Conservation (phyloP, 2,797 vertebrate species). For the Brotula barbata region DNA sequence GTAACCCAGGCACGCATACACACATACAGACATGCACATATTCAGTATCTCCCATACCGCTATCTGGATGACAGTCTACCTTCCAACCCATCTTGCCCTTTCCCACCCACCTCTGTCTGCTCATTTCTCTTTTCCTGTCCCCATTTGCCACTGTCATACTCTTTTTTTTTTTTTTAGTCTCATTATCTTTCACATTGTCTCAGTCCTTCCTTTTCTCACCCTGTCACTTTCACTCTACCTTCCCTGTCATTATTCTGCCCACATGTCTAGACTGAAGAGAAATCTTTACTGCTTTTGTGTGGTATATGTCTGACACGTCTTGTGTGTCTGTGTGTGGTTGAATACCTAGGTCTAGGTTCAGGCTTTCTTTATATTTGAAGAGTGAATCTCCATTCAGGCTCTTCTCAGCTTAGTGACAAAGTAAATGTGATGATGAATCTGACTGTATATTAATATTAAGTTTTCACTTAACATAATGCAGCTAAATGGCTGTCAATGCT, state of each 20-base stretch:
- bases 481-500: constrained; percentile 40
- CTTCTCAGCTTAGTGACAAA: constrained; percentile 10
- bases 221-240: constrained; percentile 57
- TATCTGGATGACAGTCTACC: constrained; percentile 4
- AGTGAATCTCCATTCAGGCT: constrained; percentile 25
- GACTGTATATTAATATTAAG: constrained; percentile 18
- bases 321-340: constrained; percentile 14
- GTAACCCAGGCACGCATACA: no score
- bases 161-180: constrained; percentile 39
- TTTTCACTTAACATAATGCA: constrained; percentile 15
- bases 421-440: constrained; percentile 16
- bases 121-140: constrained; percentile 15
- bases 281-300: constrained; percentile 41
- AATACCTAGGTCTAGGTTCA: constrained; percentile 33
- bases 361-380: constrained; percentile 20
- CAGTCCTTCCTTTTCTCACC: constrained; percentile 40
- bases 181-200: constrained; percentile 56
- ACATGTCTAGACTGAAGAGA: constrained; percentile 76
- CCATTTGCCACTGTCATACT: constrained; percentile 34
- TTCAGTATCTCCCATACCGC: neutral
- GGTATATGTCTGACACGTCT: constrained; percentile 17
- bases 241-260: constrained; percentile 74
- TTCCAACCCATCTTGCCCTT: constrained; percentile 22
- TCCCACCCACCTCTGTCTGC: constrained; percentile 49
- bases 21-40: constrained; percentile 4